Conservation (phyloP, 2,797 vertebrate genomes). For the Alcedo quadribrachys region DNA sequence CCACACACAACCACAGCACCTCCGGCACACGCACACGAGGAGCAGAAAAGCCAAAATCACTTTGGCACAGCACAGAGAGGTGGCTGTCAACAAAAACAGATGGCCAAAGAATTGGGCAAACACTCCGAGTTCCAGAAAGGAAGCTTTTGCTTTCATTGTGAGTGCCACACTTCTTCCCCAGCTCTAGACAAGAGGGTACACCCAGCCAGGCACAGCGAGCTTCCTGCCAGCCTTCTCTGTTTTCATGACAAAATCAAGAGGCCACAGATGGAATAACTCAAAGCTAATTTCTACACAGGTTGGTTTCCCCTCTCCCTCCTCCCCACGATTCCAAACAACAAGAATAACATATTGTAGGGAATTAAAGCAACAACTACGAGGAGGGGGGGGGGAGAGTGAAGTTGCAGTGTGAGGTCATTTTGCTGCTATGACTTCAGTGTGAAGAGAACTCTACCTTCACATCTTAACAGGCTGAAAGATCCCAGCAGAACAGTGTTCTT, state of each 20-base stretch:
- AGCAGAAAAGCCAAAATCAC: slow-evolving; percentile 82
- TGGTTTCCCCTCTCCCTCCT: slow-evolving; percentile 74
- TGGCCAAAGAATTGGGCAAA: slow-evolving; percentile 86
- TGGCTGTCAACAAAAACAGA: slow-evolving; percentile 86
- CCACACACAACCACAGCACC: slow-evolving; percentile 57
- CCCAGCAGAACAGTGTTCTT: neutral
- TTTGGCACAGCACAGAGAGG: slow-evolving; percentile 82
- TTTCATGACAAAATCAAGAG: slow-evolving; percentile 85
- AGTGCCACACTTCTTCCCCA: slow-evolving; percentile 82
- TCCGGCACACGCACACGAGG: slow-evolving; percentile 36
- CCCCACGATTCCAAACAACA: slow-evolving; percentile 60
- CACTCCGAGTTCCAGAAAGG: slow-evolving; percentile 80
- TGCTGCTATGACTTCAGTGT: slow-evolving; percentile 20
- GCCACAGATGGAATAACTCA: slow-evolving; percentile 85
- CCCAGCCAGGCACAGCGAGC: slow-evolving; percentile 79
- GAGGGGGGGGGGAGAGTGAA: neutral
- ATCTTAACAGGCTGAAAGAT: neutral
- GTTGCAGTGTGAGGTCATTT: slow-evolving; percentile 47
- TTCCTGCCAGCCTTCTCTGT: slow-evolving; percentile 83
- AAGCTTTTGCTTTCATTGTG: slow-evolving; percentile 78
- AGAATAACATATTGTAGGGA: slow-evolving; percentile 79
- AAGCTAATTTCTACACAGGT: slow-evolving; percentile 84
- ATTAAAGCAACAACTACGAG: slow-evolving; percentile 73
- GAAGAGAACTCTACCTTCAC: neutral
- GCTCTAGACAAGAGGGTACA: slow-evolving; percentile 83